phyloP scores from a whole-genome alignment of 2,888 invertebrate genomes.

The Leucoptera coffeella region DNA sequence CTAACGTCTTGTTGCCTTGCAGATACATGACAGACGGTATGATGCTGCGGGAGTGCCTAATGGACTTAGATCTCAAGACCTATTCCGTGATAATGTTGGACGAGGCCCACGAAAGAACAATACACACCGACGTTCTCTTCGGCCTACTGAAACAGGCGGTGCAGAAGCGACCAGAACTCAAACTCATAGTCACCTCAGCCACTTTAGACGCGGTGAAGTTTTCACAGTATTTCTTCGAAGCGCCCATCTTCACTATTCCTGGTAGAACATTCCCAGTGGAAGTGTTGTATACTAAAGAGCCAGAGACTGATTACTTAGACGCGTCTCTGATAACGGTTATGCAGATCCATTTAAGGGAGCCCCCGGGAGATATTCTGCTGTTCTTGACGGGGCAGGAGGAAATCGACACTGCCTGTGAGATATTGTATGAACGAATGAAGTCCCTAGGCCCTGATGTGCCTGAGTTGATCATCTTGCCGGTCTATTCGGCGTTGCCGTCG shows the following conservation, averaged over 20 bases:
- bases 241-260: conserved; percentile 97
- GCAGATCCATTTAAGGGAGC: conserved; percentile 98
- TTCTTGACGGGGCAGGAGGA: conserved; percentile 94
- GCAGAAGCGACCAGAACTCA: conserved; percentile 87
- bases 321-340: conserved; percentile 97
- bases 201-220: conserved; percentile 98
- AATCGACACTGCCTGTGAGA: conserved; percentile 98
- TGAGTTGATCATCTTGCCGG: conserved; percentile 93
- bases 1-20: conserved; percentile 8
- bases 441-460: conserved; percentile 95
- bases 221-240: conserved; percentile 97
- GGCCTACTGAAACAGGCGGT: conserved; percentile 85
- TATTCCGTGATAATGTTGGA: conserved; percentile 98
- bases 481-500: conserved; percentile 92
- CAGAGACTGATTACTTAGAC: conserved; percentile 97
- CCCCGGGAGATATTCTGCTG: conserved; percentile 89
- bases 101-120: conserved; percentile 98
- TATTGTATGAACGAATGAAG: conserved; percentile 97
- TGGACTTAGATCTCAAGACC: conserved; percentile 87
- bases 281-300: conserved; percentile 95
- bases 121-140: conserved; percentile 97
- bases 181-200: conserved; percentile 97
- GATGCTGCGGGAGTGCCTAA: conserved; percentile 93
- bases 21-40: conserved; percentile 99
- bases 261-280: conserved; percentile 96